phyloP scores from a whole-genome alignment of 2,888 invertebrate species.

The Campopleginae sp. region DNA sequence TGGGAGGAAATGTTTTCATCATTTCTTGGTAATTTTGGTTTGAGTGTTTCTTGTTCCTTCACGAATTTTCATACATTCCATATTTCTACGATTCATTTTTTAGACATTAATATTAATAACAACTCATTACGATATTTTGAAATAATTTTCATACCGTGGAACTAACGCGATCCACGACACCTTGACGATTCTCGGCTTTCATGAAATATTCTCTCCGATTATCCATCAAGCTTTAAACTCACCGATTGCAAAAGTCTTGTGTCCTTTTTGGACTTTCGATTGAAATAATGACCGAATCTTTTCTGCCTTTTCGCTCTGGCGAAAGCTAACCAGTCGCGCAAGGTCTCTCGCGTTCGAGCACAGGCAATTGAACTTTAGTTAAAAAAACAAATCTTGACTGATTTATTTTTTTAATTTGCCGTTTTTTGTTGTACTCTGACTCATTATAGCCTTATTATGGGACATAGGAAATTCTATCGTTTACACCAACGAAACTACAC shows the following conservation, averaged over 20 bases:
- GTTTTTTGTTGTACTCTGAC: slow-evolving; percentile 52
- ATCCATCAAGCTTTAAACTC: slow-evolving; percentile 18
- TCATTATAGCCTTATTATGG: slow-evolving; percentile 67
- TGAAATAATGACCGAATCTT: slow-evolving; percentile 32
- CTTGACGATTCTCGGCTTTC: slow-evolving; percentile 48
- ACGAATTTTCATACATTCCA: slow-evolving; percentile 21
- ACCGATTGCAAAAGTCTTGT: background rate
- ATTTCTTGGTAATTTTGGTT: background rate
- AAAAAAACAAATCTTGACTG: slow-evolving; percentile 58
- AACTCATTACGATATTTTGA: slow-evolving; percentile 29
- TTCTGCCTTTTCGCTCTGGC: slow-evolving; percentile 75
- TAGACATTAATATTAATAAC: background rate
- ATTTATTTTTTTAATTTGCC: slow-evolving; percentile 36
- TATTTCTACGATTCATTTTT: background rate
- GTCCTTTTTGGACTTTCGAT: background rate
- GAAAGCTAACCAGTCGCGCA: slow-evolving; percentile 77
- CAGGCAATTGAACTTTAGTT: slow-evolving; percentile 48
- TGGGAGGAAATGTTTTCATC: background rate
- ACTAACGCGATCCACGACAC: slow-evolving; percentile 61
- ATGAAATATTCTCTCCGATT: background rate
- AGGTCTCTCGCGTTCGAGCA: slow-evolving; percentile 66
- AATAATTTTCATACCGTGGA: slow-evolving; percentile 23
- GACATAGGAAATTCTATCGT: slow-evolving; percentile 71
- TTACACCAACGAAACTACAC: slow-evolving; percentile 62
- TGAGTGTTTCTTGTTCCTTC: background rate